Percentiles rank a stretch among this genome's conserved stretches.
phyloP scores from a whole-genome alignment of 2,113 vertebrate species.

The Scalopus aquaticus region DNA sequence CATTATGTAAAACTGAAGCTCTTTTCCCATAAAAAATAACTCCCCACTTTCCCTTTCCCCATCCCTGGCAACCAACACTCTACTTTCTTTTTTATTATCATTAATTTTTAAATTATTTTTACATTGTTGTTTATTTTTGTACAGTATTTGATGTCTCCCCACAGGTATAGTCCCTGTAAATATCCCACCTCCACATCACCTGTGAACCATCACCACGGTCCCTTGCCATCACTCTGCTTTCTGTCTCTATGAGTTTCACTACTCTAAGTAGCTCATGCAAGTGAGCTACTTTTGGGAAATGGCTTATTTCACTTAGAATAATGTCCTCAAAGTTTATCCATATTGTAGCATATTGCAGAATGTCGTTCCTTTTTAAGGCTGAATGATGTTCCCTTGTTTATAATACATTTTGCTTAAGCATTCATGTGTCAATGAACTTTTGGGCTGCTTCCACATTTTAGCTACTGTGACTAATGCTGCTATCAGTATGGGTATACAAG shows the following conservation, averaged over 20 bases:
- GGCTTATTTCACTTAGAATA: background rate
- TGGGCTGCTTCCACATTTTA: background rate
- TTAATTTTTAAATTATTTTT: no score
- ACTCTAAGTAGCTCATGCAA: background rate
- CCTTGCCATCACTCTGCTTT: background rate
- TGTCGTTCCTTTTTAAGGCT: background rate
- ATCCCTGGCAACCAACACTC: background rate
- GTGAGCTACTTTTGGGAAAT: background rate
- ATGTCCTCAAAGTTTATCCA: background rate
- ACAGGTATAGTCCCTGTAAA: no score
- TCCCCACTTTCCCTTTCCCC: rapidly evolving
- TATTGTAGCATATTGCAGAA: background rate
- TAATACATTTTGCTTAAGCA: no score
- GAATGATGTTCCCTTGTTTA: no score
- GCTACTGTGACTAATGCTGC: background rate
- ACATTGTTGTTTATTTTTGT: no score
- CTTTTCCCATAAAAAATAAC: background rate
- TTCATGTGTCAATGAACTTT: no score
- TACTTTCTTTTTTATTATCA: no score
- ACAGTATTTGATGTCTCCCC: no score
- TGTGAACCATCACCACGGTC: no score
- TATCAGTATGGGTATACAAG: background rate
- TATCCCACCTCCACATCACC: no score
- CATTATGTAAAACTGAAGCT: background rate
- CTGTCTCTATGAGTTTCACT: background rate